Evolutionary conservation across 2,113 vertebrate species (phyloP).

Genomic region (Datnioides undecimradiatus): DNA sequence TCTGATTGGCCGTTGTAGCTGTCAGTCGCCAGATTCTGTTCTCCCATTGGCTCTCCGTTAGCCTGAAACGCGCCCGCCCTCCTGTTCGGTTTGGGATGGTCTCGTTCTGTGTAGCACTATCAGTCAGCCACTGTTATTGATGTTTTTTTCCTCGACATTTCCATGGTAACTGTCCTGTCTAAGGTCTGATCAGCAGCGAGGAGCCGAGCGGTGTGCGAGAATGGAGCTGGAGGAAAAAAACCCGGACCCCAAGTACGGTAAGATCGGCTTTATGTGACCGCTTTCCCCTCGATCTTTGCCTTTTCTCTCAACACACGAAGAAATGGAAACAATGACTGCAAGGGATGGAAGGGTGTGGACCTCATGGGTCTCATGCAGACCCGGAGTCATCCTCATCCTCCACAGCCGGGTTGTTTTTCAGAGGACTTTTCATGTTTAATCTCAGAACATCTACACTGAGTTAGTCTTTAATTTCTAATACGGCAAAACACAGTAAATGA

Average conservation of each 20-base stretch:
- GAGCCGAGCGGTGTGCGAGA: slow-evolving; percentile 37
- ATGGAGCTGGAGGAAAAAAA: slow-evolving; percentile 82
- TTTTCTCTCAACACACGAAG: slow-evolving; percentile 38
- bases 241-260: slow-evolving; percentile 81
- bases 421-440: not conserved
- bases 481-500: not conserved
- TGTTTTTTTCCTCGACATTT: slow-evolving; percentile 63
- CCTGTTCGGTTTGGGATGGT: slow-evolving; percentile 32
- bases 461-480: not conserved
- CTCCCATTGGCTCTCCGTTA: slow-evolving; percentile 67
- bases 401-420: slow-evolving; percentile 4
- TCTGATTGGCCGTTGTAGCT: slow-evolving; percentile 51
- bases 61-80: slow-evolving; percentile 30
- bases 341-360: slow-evolving; percentile 80
- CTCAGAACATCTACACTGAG: not conserved
- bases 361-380: slow-evolving; percentile 59
- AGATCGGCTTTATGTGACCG: slow-evolving; percentile 16
- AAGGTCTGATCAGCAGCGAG: slow-evolving; percentile 43
- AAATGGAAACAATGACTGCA: slow-evolving; percentile 80
- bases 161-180: slow-evolving; percentile 74
- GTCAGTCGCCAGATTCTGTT: slow-evolving; percentile 5
- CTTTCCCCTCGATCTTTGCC: slow-evolving; percentile 15
- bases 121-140: slow-evolving; percentile 46
- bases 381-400: slow-evolving; percentile 42
- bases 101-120: not conserved